phyloP scores from a whole-genome alignment of 2,113 vertebrate species.

The Thermophis baileyi region DNA sequence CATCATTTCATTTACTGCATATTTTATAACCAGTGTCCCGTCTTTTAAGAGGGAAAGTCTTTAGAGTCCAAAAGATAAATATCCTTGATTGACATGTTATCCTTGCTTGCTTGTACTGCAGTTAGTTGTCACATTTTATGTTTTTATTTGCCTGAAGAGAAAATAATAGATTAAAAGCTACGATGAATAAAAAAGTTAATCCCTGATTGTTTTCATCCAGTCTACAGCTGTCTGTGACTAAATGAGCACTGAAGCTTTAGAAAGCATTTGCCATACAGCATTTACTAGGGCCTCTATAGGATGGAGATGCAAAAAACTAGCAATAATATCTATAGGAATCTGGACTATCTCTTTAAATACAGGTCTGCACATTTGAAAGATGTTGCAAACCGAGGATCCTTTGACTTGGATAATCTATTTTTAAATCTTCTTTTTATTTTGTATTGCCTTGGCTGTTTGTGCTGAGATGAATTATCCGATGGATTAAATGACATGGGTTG shows the following conservation, averaged over 20 bases:
- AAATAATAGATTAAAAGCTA: slow-evolving; percentile 59
- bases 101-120: neutral
- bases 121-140: slow-evolving; percentile 30
- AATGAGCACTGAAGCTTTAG: slow-evolving; percentile 68
- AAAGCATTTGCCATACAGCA: slow-evolving; percentile 57
- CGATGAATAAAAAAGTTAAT: slow-evolving; percentile 71
- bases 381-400: slow-evolving; percentile 58
- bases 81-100: neutral
- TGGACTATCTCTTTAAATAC: slow-evolving; percentile 49
- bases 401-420: slow-evolving; percentile 60
- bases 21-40: neutral
- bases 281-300: slow-evolving; percentile 61
- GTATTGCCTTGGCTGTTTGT: slow-evolving; percentile 60
- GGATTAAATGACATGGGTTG: slow-evolving; percentile 82
- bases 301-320: slow-evolving; percentile 45
- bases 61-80: neutral
- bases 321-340: slow-evolving; percentile 49
- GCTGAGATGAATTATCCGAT: slow-evolving; percentile 68
- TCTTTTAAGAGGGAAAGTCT: neutral
- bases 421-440: slow-evolving; percentile 42
- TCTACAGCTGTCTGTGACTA: slow-evolving; percentile 68
- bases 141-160: slow-evolving; percentile 35
- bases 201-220: slow-evolving; percentile 68
- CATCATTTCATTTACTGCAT: neutral
- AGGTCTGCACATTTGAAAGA: slow-evolving; percentile 52